Base-by-base conservation (phyloP, 2,113 vertebrate species). In the Pyxicephalus adspersus region DNA sequence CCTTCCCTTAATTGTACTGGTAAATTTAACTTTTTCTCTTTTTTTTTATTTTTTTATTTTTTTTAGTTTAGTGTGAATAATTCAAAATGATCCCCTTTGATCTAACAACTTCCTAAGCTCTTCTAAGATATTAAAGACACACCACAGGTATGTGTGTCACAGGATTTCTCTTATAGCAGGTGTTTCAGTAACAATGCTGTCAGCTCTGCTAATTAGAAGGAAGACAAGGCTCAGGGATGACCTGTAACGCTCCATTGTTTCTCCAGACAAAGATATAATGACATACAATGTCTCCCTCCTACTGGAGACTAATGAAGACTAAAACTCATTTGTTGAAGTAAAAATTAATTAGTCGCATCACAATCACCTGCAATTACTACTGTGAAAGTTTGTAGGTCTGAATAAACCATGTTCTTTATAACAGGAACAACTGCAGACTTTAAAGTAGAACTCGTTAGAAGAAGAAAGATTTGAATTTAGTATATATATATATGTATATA, bases 341-440 rank as follows among this genome's bases (percentile, higher is more conserved):
- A 90, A 91, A 94, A 92, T 91, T 92, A 94, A 93, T 92, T 93
- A 93, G 91, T 91, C 80, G 91, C 87, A 90, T 92, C 90, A 92
- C 83, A 87, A 89, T 90, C 13, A 2, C 90, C 88, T 89, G 85
- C 87, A 89, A 77, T 87, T 91, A 91, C 92, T 91, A 89, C 85
- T 87, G 84, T 89, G 88, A 91, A 92, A 90, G 86, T 92, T 88
- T 90, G 85, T 84, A 90, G 84, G 45, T 20, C 61, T 22, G 50
- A 66, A 13, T 60, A 29, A 60, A 31, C 54, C 54, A 25, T 23
- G 13, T n/a, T 17, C 20, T 38, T 6, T 38, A 15, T 29, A n/a
- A 34, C 34, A 22, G 18, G 5, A 3, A 54, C 31, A 22, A 7
- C 4, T 60, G 54, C 20, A 34, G n/a, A 22, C 50, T 54, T 58